Conservation (phyloP, 1,140 invertebrate genomes). For the Pseudobourletiella spinata region DNA sequence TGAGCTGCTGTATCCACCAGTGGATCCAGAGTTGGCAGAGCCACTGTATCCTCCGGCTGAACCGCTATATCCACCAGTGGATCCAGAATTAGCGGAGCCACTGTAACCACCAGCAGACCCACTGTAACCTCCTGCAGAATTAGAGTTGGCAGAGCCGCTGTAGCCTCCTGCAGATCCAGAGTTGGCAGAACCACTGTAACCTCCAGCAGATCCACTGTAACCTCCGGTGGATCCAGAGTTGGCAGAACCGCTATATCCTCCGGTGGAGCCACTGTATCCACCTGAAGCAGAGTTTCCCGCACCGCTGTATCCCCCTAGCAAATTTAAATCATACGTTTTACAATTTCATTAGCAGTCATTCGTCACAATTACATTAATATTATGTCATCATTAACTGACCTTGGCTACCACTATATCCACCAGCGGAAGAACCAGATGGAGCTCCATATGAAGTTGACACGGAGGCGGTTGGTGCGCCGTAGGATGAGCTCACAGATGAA, state of each 20-base stretch:
- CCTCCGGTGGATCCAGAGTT: no score
- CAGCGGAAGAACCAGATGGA: no score
- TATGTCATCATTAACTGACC: neutral
- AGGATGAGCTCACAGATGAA: neutral
- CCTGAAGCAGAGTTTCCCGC: no score
- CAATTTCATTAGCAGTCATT: neutral
- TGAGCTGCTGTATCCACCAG: no score
- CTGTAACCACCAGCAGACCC: neutral
- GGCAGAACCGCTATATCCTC: neutral
- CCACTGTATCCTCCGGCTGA: neutral
- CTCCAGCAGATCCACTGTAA: neutral
- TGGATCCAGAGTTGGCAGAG: no score
- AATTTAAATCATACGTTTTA: no score
- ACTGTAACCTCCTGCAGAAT: no score
- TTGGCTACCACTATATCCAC: neutral
- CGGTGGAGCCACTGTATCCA: neutral
- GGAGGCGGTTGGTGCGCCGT: neutral
- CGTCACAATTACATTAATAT: no score
- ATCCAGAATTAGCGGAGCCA: no score
- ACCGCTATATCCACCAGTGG: neutral
- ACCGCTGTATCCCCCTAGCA: neutral
- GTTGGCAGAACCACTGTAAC: no score
- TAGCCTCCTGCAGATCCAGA: neutral
- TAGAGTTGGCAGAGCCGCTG: no score
- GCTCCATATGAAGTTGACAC: no score